phyloP scores from a whole-genome alignment of 1,140 invertebrate species.

The Copidosoma floridanum region DNA sequence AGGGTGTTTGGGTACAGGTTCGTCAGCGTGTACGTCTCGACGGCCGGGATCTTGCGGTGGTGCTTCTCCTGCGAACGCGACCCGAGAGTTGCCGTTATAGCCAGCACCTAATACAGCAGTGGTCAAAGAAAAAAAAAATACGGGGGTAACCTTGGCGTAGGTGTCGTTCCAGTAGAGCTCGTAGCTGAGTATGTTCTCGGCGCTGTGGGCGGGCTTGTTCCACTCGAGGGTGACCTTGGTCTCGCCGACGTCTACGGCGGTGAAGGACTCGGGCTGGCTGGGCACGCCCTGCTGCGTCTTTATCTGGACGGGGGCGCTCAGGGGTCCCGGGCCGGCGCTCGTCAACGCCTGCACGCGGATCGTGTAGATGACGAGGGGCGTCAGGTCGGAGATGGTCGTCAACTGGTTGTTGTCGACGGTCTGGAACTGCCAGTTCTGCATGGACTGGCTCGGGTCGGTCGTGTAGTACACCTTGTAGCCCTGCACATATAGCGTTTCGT shows the following conservation, averaged over 20 bases:
- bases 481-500: no score
- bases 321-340: constrained; percentile 84
- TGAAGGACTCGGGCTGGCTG: constrained; percentile 88
- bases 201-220: constrained; percentile 84
- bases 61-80: constrained; percentile 62
- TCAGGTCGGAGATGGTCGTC: constrained; percentile 89
- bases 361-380: constrained; percentile 85
- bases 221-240: constrained; percentile 84
- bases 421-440: constrained; percentile 89
- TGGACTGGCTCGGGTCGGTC: constrained; percentile 77
- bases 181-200: constrained; percentile 91
- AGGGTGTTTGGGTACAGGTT: constrained; percentile 92
- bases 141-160: constrained; percentile 75
- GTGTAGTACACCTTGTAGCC: constrained; percentile 98
- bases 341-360: constrained; percentile 90
- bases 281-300: constrained; percentile 97
- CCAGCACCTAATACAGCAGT: no score
- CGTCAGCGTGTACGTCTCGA: constrained; percentile 80
- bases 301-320: constrained; percentile 89
- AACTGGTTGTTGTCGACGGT: constrained; percentile 90
- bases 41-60: constrained; percentile 73
- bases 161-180: constrained; percentile 98
- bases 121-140: not conserved
- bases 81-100: no score
- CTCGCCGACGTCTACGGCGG: constrained; percentile 77